Conservation (phyloP, 1,140 invertebrate genomes). For the Cydia amplana region DNA sequence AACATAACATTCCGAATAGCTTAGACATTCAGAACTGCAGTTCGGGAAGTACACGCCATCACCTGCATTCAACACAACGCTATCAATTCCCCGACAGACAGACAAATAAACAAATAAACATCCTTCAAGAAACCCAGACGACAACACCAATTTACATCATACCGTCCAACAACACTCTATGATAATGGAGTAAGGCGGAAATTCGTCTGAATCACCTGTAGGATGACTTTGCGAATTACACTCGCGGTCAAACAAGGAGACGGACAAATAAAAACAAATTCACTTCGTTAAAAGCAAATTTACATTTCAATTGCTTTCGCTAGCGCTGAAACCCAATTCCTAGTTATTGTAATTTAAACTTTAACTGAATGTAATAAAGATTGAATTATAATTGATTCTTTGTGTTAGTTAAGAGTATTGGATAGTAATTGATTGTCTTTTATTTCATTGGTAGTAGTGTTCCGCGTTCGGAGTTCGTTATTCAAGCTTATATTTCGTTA, state of each 20-base stretch:
- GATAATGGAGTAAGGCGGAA: neutral
- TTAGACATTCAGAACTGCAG: neutral
- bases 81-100: conserved; percentile 4
- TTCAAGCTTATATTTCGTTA: neutral
- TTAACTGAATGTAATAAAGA: neutral
- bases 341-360: neutral
- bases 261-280: conserved; percentile 59
- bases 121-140: neutral
- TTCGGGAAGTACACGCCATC: neutral
- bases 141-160: neutral
- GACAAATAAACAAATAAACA: neutral
- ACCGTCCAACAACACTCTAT: neutral
- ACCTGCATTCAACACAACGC: conserved; percentile 5
- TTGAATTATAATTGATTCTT: neutral
- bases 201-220: neutral
- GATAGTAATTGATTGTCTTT: neutral
- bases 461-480: neutral
- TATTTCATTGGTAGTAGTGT: neutral
- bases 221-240: neutral
- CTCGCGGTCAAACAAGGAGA: conserved; percentile 46
- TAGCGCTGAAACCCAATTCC: conserved; percentile 27
- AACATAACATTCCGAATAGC: neutral
- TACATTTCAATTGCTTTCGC: conserved; percentile 53
- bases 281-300: conserved; percentile 65
- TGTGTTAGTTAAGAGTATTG: neutral